A percentile compares a stretch with the other conserved stretches of the same genome.
These are phyloP conservation scores for Colistium nudipinnis DNA, from an alignment of 2,113 vertebrate species.

Conservation along the genomic window DNA sequence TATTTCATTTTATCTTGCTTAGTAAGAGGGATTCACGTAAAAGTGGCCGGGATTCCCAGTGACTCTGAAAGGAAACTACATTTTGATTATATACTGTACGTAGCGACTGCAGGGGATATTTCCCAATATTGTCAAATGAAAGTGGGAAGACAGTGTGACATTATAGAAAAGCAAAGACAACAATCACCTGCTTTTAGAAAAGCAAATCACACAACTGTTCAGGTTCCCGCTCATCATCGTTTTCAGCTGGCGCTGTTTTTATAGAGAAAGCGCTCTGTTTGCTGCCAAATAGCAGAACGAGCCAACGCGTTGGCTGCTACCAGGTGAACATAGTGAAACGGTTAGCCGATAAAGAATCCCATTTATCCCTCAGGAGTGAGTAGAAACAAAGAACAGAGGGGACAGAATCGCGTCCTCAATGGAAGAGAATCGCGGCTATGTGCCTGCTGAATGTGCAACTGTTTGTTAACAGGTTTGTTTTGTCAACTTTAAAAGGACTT, in stretches of 20 bases:
- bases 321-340: not conserved
- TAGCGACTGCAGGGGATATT: too few relatives aligned
- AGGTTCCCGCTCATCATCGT: not conserved
- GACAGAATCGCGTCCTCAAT: not conserved
- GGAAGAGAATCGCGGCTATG: not conserved
- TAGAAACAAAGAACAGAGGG: not conserved
- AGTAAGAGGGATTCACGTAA: slow-evolving; percentile 38
- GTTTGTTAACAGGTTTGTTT: too few relatives aligned
- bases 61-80: slow-evolving; percentile 7
- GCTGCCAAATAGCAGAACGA: not conserved
- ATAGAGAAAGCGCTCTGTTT: not conserved
- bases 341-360: not conserved
- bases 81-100: too few relatives aligned
- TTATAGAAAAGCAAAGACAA: not conserved
- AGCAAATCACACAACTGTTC: too few relatives aligned
- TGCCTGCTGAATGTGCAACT: not conserved
- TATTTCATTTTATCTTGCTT: slow-evolving; percentile 52
- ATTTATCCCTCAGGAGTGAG: not conserved
- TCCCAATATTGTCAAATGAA: too few relatives aligned
- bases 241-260: not conserved
- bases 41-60: slow-evolving; percentile 35
- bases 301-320: not conserved
- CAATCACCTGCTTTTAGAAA: too few relatives aligned
- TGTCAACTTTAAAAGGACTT: too few relatives aligned
- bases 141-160: not conserved